Percentiles rank a stretch among this genome's conserved stretches.
Evolutionary conservation across 2,888 invertebrate species (phyloP).

Genomic region (Sepioteuthis lessoniana): DNA sequence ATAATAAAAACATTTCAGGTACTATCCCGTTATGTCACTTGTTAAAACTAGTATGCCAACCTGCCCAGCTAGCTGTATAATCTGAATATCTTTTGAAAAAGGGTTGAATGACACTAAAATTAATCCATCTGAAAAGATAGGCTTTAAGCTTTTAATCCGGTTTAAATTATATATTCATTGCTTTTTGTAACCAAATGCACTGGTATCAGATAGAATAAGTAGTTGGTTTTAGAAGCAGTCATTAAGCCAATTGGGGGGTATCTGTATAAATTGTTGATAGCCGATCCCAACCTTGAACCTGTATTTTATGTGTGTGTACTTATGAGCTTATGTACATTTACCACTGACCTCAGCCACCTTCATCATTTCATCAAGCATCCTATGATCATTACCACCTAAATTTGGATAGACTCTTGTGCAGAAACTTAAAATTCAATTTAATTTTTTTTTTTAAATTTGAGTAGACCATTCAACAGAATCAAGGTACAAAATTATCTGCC

Average conservation of each 20-base stretch:
- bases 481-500: not conserved
- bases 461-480: not conserved
- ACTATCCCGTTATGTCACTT: not conserved
- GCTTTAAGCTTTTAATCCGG: not conserved
- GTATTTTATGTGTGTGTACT: not conserved
- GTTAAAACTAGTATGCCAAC: not conserved
- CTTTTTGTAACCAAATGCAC: not conserved
- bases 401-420: not conserved
- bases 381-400: not conserved
- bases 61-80: not conserved
- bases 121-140: not conserved
- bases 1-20: not conserved
- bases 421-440: not conserved
- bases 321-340: not conserved
- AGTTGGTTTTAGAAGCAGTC: not conserved
- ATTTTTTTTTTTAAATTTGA: not conserved
- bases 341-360: not conserved
- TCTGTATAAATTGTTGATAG: not conserved
- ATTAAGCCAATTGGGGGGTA: not conserved
- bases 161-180: slow-evolving; percentile 3
- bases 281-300: not conserved
- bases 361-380: not conserved
- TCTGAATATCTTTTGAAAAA: not conserved
- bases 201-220: not conserved
- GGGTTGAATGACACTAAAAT: not conserved